Evolutionary conservation across 92 coral and sea anemone species (phyloP), one percentile per base, ranked within the genome.

Genomic region (Phenganax marumi): DNA sequence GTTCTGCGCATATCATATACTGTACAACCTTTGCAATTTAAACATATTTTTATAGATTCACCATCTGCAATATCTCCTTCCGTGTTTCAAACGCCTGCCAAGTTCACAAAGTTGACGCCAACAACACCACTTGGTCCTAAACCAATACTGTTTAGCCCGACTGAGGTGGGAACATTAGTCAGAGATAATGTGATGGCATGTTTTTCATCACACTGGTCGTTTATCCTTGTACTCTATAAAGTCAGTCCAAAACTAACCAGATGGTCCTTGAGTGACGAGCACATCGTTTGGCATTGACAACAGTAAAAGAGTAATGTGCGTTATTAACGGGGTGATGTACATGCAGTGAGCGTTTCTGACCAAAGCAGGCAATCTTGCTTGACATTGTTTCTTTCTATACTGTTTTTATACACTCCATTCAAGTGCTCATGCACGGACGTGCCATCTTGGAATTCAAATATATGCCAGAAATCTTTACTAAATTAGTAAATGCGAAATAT

Each of bases 121-220:
- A 96, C 99, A 68, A 96, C 99, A 6, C 97, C 99, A 46, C 87
- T 96, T 76, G 99, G 99, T 25, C 99, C 99, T 19, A 96, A 92
- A 77, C 99, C 99, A 14, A 92, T 92, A 52, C 88, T 96, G 57
- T 96, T 96, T 80, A 92, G 93, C 14, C 99, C 97, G 10, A 68
- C 9, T 63, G 83, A 78, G 83, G 79, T 25, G 43, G n/a, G n/a
- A 11, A 6, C 19, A 13, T 51, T 21, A 2, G 4, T 80, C n/a
- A 8, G 49, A n/a, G 55, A 18, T 70, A 11, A 10, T 12, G 21
- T 52, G 8, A 19, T 18, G 12, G 22, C 16, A 46, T 12, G 4
- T 21, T 3, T 46, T 75, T 3, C 23, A 14, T n/a, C 58, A 1
- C 21, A 62, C 65, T 76, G 83, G 68, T 3, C 81, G 43, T 11